Percentiles rank a stretch among this genome's conserved stretches.
Evolutionary conservation across 2,888 invertebrate genomes (phyloP).

Genomic region (Phengaris arion): DNA sequence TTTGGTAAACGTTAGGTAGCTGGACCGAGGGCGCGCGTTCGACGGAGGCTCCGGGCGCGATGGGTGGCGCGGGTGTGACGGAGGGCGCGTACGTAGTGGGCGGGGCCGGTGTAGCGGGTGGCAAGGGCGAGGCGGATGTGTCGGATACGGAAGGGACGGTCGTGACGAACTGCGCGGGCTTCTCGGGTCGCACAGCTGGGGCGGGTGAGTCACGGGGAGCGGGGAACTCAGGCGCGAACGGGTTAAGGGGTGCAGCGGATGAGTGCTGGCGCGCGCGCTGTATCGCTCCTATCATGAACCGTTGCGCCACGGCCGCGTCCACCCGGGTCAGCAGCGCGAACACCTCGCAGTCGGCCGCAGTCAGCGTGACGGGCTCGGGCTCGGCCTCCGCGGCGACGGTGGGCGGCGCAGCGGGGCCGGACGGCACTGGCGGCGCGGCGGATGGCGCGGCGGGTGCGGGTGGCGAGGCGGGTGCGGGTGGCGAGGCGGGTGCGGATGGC

Average conservation of each 20-base stretch:
- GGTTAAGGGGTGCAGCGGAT: conserved; percentile 34
- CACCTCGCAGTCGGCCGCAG: conserved; percentile 51
- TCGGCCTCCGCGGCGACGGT: conserved; percentile 37
- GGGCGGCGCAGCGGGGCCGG: conserved; percentile 21
- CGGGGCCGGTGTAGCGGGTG: not conserved
- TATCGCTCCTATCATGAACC: conserved; percentile 53
- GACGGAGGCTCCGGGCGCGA: not conserved
- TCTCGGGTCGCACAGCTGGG: not conserved
- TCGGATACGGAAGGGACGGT: not conserved
- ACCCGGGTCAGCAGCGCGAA: conserved; percentile 49
- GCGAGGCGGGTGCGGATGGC: conserved; percentile 16
- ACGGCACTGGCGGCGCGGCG: conserved; percentile 25
- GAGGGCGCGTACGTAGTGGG: too few species aligned
- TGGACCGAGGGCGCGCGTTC: not conserved
- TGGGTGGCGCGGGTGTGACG: not conserved
- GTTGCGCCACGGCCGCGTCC: conserved; percentile 53
- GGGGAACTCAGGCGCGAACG: conserved; percentile 30
- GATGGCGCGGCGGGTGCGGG: conserved; percentile 21
- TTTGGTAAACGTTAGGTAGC: not conserved
- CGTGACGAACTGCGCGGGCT: not conserved
- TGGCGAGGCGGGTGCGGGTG: not conserved
- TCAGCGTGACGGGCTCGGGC: conserved; percentile 44
- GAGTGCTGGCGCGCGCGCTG: conserved; percentile 41
- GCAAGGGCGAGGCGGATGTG: conserved; percentile 12
- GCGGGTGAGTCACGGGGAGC: not conserved